phyloP scores from a whole-genome alignment of 2,797 vertebrate genomes.

The Mormyrops boulengeri region DNA sequence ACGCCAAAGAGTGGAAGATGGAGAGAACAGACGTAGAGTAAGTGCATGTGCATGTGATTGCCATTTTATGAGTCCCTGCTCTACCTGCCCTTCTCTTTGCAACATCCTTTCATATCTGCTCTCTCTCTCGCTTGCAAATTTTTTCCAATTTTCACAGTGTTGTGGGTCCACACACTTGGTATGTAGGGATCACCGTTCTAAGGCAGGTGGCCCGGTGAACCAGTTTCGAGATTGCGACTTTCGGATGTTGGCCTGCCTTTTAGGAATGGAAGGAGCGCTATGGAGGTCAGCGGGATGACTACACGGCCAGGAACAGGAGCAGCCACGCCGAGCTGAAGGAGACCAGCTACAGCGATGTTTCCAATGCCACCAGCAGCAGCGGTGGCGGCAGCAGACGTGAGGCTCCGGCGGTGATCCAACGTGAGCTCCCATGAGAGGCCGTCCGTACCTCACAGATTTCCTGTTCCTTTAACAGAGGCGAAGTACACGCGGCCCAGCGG shows the following conservation, averaged over 20 bases:
- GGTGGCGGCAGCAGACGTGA: slow-evolving; percentile 59
- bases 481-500: slow-evolving; percentile 74
- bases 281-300: slow-evolving; percentile 75
- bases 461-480: slow-evolving; percentile 50
- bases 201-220: background rate
- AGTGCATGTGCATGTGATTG: slow-evolving; percentile 28
- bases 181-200: background rate
- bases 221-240: background rate
- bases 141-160: background rate
- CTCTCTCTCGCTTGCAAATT: background rate
- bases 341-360: slow-evolving; percentile 74
- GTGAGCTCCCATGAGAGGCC: background rate
- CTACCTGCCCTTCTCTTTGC: background rate
- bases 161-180: background rate
- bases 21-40: slow-evolving; percentile 87
- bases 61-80: background rate
- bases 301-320: slow-evolving; percentile 70
- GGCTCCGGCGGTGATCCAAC: background rate
- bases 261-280: slow-evolving; percentile 96
- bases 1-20: slow-evolving; percentile 84
- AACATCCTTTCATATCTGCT: background rate
- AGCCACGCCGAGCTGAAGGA: slow-evolving; percentile 79
- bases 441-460: background rate
- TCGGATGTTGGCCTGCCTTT: background rate
- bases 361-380: slow-evolving; percentile 38